Evolutionary conservation across 2,888 invertebrate genomes (phyloP), one percentile per base, ranked within the genome.

Genomic region (Prenolepis imparis): DNA sequence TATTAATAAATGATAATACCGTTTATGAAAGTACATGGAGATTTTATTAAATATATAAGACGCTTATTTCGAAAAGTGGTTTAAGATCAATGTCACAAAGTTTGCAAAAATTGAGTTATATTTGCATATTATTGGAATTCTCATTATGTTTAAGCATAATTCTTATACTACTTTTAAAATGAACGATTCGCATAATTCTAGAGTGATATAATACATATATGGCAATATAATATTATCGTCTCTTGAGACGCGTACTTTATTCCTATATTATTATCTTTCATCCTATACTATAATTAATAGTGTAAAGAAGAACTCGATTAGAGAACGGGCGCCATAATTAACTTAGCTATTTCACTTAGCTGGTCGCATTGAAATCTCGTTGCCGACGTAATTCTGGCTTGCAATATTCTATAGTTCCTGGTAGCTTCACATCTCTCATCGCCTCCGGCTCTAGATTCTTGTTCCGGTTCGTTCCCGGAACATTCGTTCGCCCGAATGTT

Each of bases 301-400:
- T 39, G 39, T 68, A 15, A 77, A 77, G 41, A 66, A 66, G 52
- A 77, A 77, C 70, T 77, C 68, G 68, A 77, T 66, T 67, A 77
- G 70, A 64, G 32, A 18, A 39, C 52, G 68, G 28, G n/a, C 28
- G 41, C 8, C 32, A 32, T 59, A 70, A 70, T 78, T 78, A 70
- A 57, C 57, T 78, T 57, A 28, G 24, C 57, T 70, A 70, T 78
- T 78, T 78, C 59, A 78, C 59, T 78, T 78, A 70, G 72, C 70
- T 21, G 78, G 55, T 77, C 77, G 77, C 70, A 78, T 70, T 57
- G 57, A 59, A 78, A 78, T 78, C 41, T 32, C 57, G 55, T 66
- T 66, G 77, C 41, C 28, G 24, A 18, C 57, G 41, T 44, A 78
- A 68, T 68, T 41, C 44, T 41, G 48, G 48, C 12, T 12, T 48